phyloP scores from a whole-genome alignment of 2,113 vertebrate genomes.

The Rhadina sibilatrix region DNA sequence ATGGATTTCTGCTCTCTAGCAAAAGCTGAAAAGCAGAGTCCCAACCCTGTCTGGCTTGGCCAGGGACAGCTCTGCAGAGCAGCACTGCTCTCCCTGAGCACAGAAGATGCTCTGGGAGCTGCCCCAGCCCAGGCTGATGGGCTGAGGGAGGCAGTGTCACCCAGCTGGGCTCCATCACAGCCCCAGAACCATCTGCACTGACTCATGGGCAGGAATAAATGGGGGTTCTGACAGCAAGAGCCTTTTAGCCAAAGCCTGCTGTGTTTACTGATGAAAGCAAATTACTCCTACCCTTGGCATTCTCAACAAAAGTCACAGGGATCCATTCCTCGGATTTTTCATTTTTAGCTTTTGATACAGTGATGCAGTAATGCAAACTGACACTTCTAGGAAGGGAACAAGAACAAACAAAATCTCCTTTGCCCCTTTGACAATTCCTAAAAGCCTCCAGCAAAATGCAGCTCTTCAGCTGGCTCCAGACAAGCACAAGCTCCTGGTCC shows the following conservation, averaged over 20 bases:
- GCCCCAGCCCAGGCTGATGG: not conserved
- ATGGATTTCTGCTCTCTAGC: not conserved
- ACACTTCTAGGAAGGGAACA: not conserved
- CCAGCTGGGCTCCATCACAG: slow-evolving; percentile 26
- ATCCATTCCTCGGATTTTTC: not conserved
- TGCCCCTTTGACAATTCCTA: not conserved
- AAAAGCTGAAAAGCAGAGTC: not conserved
- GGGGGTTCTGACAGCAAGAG: not conserved
- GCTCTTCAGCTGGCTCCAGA: not conserved
- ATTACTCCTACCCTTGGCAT: not conserved
- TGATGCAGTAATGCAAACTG: not conserved
- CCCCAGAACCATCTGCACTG: slow-evolving; percentile 10
- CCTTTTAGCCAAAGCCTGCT: not conserved
- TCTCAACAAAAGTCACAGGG: not conserved
- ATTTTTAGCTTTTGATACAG: not conserved
- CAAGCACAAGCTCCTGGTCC: not conserved
- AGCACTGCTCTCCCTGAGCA: not conserved
- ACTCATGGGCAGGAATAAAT: not conserved
- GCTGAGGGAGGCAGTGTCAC: not conserved
- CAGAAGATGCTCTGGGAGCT: rapidly evolving
- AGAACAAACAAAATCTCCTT: not conserved
- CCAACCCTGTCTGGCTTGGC: not conserved
- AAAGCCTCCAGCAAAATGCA: not conserved
- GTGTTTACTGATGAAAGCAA: not conserved
- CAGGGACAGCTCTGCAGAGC: not conserved